phyloP scores from a whole-genome alignment of 37 sponge, comb jelly and placozoan genomes.

The Dysidea cf. avara region DNA sequence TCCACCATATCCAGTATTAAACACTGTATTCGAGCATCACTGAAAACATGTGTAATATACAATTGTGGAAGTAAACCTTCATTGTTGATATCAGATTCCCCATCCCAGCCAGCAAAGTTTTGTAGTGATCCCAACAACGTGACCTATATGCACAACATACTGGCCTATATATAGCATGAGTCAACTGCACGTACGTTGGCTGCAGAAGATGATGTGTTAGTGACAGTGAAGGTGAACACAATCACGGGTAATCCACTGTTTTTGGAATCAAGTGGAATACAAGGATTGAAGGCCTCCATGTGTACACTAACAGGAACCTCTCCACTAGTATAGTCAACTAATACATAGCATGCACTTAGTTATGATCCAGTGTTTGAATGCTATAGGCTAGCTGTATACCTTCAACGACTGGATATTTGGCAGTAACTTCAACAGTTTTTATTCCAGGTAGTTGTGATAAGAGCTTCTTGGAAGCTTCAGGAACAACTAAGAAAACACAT shows the following conservation, averaged over 20 bases:
- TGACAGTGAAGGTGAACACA: constrained; percentile 15
- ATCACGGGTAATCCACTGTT: constrained; percentile 21
- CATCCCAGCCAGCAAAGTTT: constrained; percentile 31
- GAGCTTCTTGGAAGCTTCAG: constrained; percentile 19
- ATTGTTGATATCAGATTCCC: neutral
- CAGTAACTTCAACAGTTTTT: constrained; percentile 14
- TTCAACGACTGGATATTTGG: constrained; percentile 27
- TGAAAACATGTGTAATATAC: too few relatives aligned
- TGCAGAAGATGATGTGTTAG: neutral
- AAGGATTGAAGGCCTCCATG: constrained; percentile 28
- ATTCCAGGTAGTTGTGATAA: constrained; percentile 14
- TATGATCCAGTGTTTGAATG: neutral
- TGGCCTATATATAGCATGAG: too few relatives aligned
- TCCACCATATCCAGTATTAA: neutral
- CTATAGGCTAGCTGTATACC: neutral
- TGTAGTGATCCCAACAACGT: constrained; percentile 14
- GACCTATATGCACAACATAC: neutral
- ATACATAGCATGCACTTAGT: too few relatives aligned
- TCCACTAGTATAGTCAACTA: constrained; percentile 21
- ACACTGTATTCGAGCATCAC: neutral
- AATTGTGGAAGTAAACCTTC: too few relatives aligned
- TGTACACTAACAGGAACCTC: constrained; percentile 19
- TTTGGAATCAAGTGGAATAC: constrained; percentile 17
- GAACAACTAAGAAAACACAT: constrained; percentile 14
- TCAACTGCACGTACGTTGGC: neutral